phyloP scores from a whole-genome alignment of 2,797 vertebrate species.

The Leptatherina wallacei region DNA sequence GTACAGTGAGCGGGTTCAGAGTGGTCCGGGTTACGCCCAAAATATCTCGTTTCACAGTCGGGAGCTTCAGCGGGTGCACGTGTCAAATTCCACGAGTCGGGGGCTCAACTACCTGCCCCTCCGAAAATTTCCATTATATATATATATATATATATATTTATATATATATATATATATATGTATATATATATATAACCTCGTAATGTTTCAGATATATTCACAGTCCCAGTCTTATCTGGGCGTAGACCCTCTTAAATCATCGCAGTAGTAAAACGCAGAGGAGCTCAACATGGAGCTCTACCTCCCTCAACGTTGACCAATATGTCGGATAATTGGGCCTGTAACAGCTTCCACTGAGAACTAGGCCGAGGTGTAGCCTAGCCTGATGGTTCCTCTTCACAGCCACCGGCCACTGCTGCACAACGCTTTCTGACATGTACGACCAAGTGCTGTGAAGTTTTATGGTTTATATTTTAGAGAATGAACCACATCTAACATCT shows the following conservation, averaged over 20 bases:
- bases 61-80: constrained; percentile 42
- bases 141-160: too few species aligned
- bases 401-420: neutral
- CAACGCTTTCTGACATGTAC: fast-evolving
- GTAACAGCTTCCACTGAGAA: neutral
- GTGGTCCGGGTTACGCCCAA: constrained; percentile 57
- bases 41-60: constrained; percentile 36
- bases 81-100: constrained; percentile 47
- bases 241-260: too few species aligned
- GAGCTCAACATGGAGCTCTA: constrained; percentile 46
- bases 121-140: neutral
- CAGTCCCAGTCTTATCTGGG: too few species aligned
- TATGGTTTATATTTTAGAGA: fast-evolving
- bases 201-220: neutral
- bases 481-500: fast-evolving
- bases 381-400: neutral
- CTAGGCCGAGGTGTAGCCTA: constrained; percentile 38
- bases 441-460: fast-evolving
- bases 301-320: constrained; percentile 36
- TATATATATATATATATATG: too few species aligned
- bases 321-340: constrained; percentile 70
- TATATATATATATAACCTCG: constrained; percentile 40
- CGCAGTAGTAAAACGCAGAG: too few species aligned
- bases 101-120: neutral
- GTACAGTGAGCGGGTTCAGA: neutral